Evolutionary conservation across 23 tunicate species (phyloP).

Genomic region (Ascidia mentula): DNA sequence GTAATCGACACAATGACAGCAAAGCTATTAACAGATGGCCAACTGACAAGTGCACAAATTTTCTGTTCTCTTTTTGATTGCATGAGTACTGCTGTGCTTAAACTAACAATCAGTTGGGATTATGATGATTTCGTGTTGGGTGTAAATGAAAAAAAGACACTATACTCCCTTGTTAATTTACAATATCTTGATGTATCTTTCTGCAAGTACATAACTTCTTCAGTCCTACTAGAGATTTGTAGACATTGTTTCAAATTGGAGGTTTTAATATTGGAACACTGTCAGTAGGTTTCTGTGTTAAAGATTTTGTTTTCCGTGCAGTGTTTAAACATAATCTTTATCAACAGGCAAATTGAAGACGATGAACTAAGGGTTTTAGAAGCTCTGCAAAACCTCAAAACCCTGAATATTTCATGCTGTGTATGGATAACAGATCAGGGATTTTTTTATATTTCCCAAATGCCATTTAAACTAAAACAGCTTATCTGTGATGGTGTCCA

Average conservation of each 20-base stretch:
- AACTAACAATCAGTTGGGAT: background rate
- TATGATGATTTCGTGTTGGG: slow-evolving; percentile 8
- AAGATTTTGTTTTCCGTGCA: background rate
- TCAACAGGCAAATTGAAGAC: background rate
- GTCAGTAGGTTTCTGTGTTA: background rate
- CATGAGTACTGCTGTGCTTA: background rate
- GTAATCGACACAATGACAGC: background rate
- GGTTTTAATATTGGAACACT: background rate
- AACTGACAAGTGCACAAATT: background rate
- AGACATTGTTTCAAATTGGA: background rate
- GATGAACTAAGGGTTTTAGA: background rate
- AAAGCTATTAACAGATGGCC: background rate
- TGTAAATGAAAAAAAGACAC: background rate
- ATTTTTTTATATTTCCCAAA: background rate
- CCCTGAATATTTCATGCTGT: background rate
- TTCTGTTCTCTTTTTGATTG: background rate
- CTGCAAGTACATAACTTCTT: background rate
- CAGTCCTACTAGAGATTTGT: background rate
- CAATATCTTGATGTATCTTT: background rate
- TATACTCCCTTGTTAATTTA: background rate
- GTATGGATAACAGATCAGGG: background rate
- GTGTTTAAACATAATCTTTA: background rate
- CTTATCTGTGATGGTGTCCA: background rate
- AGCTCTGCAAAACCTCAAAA: background rate
- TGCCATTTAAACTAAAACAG: background rate